These are phyloP conservation scores for Aurelia sp. DNA, from an alignment of 30 jellyfish, hydroid and myxozoan species.

Conservation along the genomic window DNA sequence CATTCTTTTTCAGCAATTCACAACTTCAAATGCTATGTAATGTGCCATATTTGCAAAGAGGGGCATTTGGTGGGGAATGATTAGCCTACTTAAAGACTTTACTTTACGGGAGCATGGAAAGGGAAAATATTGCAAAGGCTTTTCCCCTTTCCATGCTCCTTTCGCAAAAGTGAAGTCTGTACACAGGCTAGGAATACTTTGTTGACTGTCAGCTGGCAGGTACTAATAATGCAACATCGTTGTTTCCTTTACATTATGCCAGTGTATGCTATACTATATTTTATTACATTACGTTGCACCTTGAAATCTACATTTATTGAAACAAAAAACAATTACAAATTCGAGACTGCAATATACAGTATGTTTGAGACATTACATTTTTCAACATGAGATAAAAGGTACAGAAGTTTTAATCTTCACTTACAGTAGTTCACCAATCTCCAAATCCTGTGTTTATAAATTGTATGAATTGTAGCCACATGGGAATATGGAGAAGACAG, in stretches of 20 bases:
- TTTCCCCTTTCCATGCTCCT: too few species aligned
- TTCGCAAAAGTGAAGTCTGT: too few species aligned
- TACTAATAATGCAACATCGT: too few species aligned
- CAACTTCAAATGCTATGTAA: not conserved
- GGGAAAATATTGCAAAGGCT: too few species aligned
- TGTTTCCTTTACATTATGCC: too few species aligned
- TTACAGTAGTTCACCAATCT: not conserved
- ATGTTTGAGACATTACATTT: not conserved
- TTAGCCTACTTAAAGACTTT: too few species aligned
- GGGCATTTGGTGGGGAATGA: too few species aligned
- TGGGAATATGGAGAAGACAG: not conserved
- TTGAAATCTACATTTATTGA: not conserved
- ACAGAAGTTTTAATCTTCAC: not conserved
- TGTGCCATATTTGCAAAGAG: not conserved
- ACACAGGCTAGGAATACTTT: too few species aligned
- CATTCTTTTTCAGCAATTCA: not conserved
- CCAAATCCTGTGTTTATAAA: not conserved
- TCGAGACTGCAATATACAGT: conserved; percentile 2
- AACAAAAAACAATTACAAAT: not conserved
- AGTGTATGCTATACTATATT: too few species aligned
- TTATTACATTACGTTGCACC: not conserved
- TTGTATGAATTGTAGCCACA: not conserved
- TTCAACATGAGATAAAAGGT: not conserved
- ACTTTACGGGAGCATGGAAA: too few species aligned
- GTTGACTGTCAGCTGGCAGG: too few species aligned